These are phyloP conservation scores for Zosterops hypoxanthus DNA, from an alignment of 2,113 vertebrate genomes.

Conservation along the genomic window DNA sequence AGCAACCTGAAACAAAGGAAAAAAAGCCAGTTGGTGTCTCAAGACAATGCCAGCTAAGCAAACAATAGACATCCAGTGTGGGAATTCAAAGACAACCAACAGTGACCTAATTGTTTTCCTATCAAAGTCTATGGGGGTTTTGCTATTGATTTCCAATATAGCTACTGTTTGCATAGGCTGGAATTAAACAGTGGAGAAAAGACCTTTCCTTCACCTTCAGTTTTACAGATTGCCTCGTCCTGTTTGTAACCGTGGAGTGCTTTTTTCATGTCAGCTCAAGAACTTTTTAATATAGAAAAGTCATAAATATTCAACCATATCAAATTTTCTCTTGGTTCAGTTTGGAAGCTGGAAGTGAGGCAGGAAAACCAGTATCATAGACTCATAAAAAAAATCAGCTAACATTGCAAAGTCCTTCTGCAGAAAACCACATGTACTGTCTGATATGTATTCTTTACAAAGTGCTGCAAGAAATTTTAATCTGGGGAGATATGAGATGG, in stretches of 20 bases:
- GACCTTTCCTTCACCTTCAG: constrained; percentile 14
- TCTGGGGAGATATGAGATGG: neutral
- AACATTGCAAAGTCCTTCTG: neutral
- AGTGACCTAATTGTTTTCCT: neutral
- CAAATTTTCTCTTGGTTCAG: constrained; percentile 2
- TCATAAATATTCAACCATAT: constrained; percentile 5
- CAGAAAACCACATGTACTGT: neutral
- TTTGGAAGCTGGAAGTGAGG: neutral
- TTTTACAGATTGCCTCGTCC: neutral
- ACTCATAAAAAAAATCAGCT: neutral
- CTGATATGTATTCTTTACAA: neutral
- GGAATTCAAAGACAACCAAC: constrained; percentile 27
- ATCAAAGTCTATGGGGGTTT: neutral
- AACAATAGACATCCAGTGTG: neutral
- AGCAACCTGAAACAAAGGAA: neutral
- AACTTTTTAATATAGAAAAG: neutral
- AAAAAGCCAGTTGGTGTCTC: neutral
- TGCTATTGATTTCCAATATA: constrained; percentile 31
- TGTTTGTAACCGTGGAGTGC: neutral
- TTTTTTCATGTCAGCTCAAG: neutral
- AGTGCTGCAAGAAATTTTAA: neutral
- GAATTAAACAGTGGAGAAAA: neutral
- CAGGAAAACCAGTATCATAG: neutral
- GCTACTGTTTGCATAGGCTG: neutral
- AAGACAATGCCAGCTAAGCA: neutral